Conservation (phyloP, 2,113 vertebrate genomes). For the Clarias batrachus region DNA sequence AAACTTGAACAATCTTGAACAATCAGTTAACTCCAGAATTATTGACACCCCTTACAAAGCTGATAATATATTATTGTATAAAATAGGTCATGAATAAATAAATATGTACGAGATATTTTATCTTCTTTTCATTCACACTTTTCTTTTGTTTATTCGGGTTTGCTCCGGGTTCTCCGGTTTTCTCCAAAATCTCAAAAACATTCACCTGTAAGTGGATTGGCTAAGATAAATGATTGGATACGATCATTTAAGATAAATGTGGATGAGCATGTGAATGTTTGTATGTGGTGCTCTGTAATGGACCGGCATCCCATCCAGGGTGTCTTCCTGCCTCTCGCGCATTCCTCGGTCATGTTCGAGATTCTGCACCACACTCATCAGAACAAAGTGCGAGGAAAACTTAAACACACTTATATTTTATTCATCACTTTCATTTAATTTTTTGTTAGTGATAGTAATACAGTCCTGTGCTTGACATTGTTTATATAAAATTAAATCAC, state of each 20-base stretch:
- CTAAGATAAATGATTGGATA: not conserved
- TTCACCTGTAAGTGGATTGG: not conserved
- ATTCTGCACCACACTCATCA: not conserved
- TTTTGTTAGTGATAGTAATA: too few relatives aligned
- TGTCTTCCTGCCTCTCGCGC: not conserved
- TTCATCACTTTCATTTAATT: too few relatives aligned
- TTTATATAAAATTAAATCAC: too few relatives aligned
- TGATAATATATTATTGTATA: not conserved
- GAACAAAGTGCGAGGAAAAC: not conserved
- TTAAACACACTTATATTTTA: too few relatives aligned
- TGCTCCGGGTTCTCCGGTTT: not conserved
- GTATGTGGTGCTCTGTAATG: not conserved
- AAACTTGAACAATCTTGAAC: not conserved
- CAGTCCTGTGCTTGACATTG: too few relatives aligned
- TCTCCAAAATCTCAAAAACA: not conserved
- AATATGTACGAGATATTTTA: too few relatives aligned
- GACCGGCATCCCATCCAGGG: not conserved
- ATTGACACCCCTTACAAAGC: not conserved
- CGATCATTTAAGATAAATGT: not conserved
- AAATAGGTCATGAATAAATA: not conserved
- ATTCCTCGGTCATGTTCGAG: too few relatives aligned
- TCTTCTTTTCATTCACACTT: not conserved
- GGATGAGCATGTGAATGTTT: not conserved
- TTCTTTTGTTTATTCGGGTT: not conserved
- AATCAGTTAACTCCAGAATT: not conserved